Conservation (phyloP, 2,113 vertebrate species). For the Patagioenas fasciata region DNA sequence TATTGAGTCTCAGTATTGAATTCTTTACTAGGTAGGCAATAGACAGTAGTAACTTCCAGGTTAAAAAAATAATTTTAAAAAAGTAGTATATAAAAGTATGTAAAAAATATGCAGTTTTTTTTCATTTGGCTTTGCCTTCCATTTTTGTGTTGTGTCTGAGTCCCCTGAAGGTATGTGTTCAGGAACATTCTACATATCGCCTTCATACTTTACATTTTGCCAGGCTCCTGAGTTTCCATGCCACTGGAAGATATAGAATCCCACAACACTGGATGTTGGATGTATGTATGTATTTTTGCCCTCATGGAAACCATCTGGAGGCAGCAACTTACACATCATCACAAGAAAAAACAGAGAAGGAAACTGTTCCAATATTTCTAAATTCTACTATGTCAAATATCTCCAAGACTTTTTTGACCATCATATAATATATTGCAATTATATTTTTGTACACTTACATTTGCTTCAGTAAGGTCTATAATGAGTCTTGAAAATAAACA, state of each 20-base stretch:
- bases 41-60: background rate
- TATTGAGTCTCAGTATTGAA: background rate
- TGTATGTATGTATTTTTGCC: background rate
- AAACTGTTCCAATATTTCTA: background rate
- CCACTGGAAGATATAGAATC: background rate
- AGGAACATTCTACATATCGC: background rate
- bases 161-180: background rate
- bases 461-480: background rate
- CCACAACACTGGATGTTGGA: background rate
- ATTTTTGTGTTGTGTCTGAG: background rate
- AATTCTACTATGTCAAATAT: background rate
- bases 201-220: background rate
- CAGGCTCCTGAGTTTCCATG: background rate
- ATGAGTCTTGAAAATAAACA: background rate
- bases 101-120: background rate
- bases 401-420: background rate
- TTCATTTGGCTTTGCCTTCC: background rate
- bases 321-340: background rate
- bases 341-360: background rate
- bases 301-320: background rate
- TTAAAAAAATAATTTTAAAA: too few relatives aligned
- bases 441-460: background rate
- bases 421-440: background rate
- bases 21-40: background rate
- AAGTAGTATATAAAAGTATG: background rate